phyloP scores from a whole-genome alignment of 2,888 invertebrate species.

The Monopis laevigella region DNA sequence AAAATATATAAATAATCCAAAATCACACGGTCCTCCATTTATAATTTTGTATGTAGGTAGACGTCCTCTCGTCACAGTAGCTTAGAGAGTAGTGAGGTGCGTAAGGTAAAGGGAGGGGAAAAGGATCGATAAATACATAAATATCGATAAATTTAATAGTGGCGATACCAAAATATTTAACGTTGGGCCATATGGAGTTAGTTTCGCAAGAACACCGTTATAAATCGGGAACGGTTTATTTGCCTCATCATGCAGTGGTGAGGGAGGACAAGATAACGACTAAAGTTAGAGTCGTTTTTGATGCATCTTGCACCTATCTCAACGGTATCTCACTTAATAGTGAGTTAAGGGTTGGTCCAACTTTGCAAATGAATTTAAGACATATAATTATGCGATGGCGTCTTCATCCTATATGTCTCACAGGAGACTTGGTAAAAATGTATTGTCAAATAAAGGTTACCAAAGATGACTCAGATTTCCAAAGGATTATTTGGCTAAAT shows the following conservation, averaged over 20 bases:
- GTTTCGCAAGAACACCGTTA: constrained; percentile 12
- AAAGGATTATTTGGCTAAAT: constrained; percentile 21
- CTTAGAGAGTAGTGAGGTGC: too few relatives aligned
- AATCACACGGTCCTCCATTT: too few relatives aligned
- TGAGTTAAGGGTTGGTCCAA: constrained; percentile 22
- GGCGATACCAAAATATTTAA: constrained; percentile 20
- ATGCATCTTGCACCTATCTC: constrained; percentile 20
- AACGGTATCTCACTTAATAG: constrained; percentile 24
- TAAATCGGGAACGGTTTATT: constrained; percentile 17
- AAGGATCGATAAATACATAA: too few relatives aligned
- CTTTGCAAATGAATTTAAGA: constrained; percentile 23
- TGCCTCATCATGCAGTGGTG: constrained; percentile 27
- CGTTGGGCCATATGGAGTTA: constrained; percentile 21
- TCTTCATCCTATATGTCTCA: constrained; percentile 19
- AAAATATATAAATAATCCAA: too few relatives aligned
- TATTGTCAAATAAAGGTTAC: constrained; percentile 24
- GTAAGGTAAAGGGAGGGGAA: too few relatives aligned
- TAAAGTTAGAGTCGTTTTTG: constrained; percentile 24
- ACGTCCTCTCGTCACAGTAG: too few relatives aligned
- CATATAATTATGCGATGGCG: constrained; percentile 24
- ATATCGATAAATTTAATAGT: too few relatives aligned
- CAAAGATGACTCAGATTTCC: constrained; percentile 21
- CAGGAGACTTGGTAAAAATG: constrained; percentile 28
- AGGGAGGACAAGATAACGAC: constrained; percentile 22
- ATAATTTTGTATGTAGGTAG: too few relatives aligned